Conservation (phyloP, 64 coral and sea anemone genomes). For the Montipora sp. region DNA sequence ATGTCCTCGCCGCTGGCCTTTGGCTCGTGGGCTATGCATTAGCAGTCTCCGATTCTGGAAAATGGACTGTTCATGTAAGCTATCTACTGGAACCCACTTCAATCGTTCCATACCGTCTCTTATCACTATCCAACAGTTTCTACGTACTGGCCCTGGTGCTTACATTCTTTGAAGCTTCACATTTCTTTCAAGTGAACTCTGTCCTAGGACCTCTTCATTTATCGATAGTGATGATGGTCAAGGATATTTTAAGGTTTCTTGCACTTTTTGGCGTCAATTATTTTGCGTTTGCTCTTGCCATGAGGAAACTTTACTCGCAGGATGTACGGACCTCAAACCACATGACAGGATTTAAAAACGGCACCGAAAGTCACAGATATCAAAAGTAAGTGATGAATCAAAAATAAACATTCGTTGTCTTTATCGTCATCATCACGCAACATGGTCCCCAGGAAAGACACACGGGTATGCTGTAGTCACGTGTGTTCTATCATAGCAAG, state of each 20-base stretch:
- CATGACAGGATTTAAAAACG: background rate
- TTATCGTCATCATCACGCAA: no score
- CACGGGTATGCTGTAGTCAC: no score
- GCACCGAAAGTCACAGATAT: slow-evolving; percentile 3
- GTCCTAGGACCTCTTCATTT: slow-evolving; percentile 70
- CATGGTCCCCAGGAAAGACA: no score
- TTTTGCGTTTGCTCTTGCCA: slow-evolving; percentile 51
- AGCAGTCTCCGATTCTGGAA: background rate
- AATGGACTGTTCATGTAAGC: background rate
- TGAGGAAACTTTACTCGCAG: slow-evolving; percentile 84
- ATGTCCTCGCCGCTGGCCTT: slow-evolving; percentile 58
- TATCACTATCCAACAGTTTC: slow-evolving; percentile 78
- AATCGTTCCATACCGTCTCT: slow-evolving; percentile 31
- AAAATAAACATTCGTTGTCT: no score
- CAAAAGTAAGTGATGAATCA: slow-evolving; percentile 7
- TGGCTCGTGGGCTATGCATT: slow-evolving; percentile 68
- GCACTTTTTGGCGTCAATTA: slow-evolving; percentile 39
- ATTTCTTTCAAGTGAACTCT: slow-evolving; percentile 63
- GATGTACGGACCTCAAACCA: slow-evolving; percentile 36
- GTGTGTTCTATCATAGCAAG: no score
- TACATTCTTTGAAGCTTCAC: slow-evolving; percentile 58
- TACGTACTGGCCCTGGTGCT: slow-evolving; percentile 61
- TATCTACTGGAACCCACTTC: background rate
- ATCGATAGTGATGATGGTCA: slow-evolving; percentile 75
- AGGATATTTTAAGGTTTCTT: slow-evolving; percentile 74